A percentile compares a stretch with the other conserved stretches of the same genome.
These are phyloP conservation scores for Drosophila aldrichi DNA, from an alignment of 2,888 invertebrate species.

Conservation along the genomic window DNA sequence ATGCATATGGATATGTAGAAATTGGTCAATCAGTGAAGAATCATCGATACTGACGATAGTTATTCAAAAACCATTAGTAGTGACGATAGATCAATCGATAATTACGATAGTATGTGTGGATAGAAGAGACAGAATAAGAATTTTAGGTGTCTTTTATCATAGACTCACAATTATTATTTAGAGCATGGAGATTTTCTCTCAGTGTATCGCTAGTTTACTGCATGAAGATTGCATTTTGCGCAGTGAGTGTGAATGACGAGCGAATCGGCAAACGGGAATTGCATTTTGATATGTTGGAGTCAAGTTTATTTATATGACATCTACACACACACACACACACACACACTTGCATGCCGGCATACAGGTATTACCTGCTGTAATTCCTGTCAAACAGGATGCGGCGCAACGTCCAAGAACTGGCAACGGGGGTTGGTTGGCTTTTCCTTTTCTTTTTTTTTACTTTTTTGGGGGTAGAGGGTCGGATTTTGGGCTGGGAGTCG, in stretches of 20 bases:
- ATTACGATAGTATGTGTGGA: too few species aligned
- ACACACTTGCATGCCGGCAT: neutral
- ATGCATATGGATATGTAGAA: too few species aligned
- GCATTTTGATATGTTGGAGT: conserved; percentile 35
- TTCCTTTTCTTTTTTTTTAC: neutral
- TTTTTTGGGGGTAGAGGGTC: neutral
- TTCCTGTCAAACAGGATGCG: conserved; percentile 19
- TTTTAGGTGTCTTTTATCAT: too few species aligned
- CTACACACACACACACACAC: neutral
- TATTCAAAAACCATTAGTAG: too few species aligned
- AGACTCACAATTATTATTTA: neutral
- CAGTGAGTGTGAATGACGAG: conserved; percentile 27
- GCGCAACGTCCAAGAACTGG: conserved; percentile 4
- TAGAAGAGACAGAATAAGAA: too few species aligned
- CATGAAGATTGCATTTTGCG: conserved; percentile 21
- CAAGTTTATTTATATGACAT: conserved; percentile 32
- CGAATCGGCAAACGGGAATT: conserved; percentile 16
- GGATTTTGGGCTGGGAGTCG: conserved; percentile 1
- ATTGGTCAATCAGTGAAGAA: too few species aligned
- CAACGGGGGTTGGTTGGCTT: conserved; percentile 1
- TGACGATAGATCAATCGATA: too few species aligned
- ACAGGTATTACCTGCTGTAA: conserved; percentile 42
- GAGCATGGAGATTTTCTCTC: neutral
- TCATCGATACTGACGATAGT: too few species aligned
- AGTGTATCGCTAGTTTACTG: neutral